Evolutionary conservation across 2,113 vertebrate species (phyloP).

Genomic region (Sphyrna mokarran): DNA sequence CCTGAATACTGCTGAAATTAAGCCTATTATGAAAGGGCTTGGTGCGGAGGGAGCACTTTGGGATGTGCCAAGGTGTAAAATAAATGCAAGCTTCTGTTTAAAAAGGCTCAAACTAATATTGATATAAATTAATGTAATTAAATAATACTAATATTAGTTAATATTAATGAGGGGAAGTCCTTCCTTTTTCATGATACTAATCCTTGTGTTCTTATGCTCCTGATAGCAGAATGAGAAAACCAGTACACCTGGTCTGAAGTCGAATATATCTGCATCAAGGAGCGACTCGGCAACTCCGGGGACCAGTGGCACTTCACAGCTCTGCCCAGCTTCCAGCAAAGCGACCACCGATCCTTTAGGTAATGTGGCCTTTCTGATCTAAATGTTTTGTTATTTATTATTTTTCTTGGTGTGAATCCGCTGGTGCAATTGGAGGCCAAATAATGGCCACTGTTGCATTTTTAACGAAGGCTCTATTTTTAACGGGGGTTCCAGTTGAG

Average conservation of each 20-base stretch:
- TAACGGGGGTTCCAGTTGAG: background rate
- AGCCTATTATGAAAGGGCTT: background rate
- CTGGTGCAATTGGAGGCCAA: no score
- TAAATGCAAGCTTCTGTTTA: background rate
- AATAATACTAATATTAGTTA: no score
- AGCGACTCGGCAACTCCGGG: slow-evolving; percentile 57
- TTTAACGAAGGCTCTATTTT: background rate
- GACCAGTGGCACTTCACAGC: slow-evolving; percentile 58
- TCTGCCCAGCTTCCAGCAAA: slow-evolving; percentile 62
- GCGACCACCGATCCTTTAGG: slow-evolving; percentile 67
- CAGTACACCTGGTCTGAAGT: slow-evolving; percentile 78
- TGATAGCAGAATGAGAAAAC: slow-evolving; percentile 74
- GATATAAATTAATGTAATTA: no score
- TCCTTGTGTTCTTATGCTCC: background rate
- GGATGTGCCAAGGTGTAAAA: background rate
- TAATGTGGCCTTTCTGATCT: slow-evolving; percentile 45
- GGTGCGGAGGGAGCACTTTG: background rate
- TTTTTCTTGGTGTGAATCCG: no score
- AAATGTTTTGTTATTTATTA: background rate
- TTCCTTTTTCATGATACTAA: no score
- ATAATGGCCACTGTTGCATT: background rate
- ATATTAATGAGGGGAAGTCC: no score
- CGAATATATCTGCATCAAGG: slow-evolving; percentile 76
- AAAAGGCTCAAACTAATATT: background rate
- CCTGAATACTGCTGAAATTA: background rate